phyloP scores from a whole-genome alignment of 2,113 vertebrate species.

The Mola mola region DNA sequence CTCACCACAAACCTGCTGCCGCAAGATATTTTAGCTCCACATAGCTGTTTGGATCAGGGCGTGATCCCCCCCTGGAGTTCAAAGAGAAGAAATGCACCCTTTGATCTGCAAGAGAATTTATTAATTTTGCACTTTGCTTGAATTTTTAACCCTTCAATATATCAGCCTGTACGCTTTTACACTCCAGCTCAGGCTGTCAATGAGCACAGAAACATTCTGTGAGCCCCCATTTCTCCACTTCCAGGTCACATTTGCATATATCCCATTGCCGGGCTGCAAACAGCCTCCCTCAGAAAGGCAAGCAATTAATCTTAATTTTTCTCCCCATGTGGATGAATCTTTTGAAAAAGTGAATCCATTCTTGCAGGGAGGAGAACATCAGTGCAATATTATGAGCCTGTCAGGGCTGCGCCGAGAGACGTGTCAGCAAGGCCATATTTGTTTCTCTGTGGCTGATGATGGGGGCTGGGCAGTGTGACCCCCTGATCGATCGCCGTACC shows the following conservation, averaged over 20 bases:
- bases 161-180: neutral
- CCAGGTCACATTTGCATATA: conserved; percentile 44
- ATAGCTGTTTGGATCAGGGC: conserved; percentile 3
- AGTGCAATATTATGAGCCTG: conserved; percentile 50
- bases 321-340: conserved; percentile 29
- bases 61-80: conserved; percentile 19
- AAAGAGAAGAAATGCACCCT: conserved; percentile 12
- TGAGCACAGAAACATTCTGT: conserved; percentile 1
- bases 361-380: conserved; percentile 40
- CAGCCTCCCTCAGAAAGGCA: conserved; percentile 18
- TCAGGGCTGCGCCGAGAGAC: conserved; percentile 48
- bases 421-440: conserved; percentile 38
- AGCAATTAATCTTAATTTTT: conserved; percentile 53
- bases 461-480: conserved; percentile 33
- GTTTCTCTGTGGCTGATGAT: conserved; percentile 28
- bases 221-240: conserved; percentile 11
- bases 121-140: neutral
- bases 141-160: neutral
- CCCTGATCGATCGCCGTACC: conserved; percentile 19
- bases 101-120: conserved; percentile 14
- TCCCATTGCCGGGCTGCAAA: conserved; percentile 25
- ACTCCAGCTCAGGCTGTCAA: neutral
- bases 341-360: conserved; percentile 33
- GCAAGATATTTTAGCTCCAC: conserved; percentile 21
- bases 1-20: conserved; percentile 6